Conservation (phyloP, 2,797 vertebrate genomes). For the Selene dorsalis region DNA sequence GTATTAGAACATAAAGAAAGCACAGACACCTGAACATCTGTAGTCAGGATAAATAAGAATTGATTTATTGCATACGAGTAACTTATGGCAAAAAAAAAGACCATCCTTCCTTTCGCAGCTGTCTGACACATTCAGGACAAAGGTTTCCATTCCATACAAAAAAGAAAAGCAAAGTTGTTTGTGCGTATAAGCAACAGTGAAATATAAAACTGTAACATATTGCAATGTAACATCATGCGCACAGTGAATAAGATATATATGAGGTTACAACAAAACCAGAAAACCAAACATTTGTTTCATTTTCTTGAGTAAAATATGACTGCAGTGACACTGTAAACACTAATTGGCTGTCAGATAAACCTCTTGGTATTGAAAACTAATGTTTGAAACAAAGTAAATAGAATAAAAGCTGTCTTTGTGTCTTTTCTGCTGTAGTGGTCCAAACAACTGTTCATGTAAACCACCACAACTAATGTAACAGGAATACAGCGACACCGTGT, state of each 20-base stretch:
- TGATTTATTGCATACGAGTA: conserved; percentile 61
- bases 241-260: not conserved
- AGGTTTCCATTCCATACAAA: not conserved
- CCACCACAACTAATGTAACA: not conserved
- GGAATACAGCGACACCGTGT: not conserved
- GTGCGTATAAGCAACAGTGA: conserved; percentile 16
- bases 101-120: not conserved
- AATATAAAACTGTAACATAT: conserved; percentile 27
- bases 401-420: not conserved
- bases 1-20: not conserved
- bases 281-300: not conserved
- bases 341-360: not conserved
- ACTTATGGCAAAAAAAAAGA: conserved; percentile 14
- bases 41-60: conserved; percentile 46
- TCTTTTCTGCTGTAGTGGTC: not conserved
- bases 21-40: not conserved
- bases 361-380: not conserved
- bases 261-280: not conserved
- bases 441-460: not conserved
- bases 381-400: not conserved
- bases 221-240: conserved; percentile 11
- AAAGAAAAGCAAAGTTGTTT: conserved; percentile 4
- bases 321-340: conserved; percentile 9
- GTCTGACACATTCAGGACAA: conserved; percentile 28
- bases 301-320: not conserved